Percentiles rank a stretch among this genome's conserved stretches.
These are phyloP conservation scores for Beroe forskalii DNA, from an alignment of 37 sponge, comb jelly and placozoan genomes.

Conservation along the genomic window DNA sequence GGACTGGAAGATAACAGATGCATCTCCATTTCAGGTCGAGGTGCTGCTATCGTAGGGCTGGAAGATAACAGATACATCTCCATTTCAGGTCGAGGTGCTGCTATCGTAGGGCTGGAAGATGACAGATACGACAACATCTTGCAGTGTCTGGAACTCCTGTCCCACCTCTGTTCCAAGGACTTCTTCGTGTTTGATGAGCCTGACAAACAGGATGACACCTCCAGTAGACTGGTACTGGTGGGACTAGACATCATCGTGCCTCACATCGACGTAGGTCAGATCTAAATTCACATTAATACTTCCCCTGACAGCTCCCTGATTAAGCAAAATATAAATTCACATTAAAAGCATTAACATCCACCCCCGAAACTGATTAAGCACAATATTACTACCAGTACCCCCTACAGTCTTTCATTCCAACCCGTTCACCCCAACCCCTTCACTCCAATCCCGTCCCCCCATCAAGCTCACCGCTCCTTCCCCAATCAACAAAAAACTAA, in stretches of 20 bases:
- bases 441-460: too few relatives aligned
- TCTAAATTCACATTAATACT: not conserved
- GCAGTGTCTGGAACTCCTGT: slow-evolving; percentile 59
- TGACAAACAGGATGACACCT: slow-evolving; percentile 9
- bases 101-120: slow-evolving; percentile 12
- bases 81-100: not conserved
- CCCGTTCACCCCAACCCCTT: too few relatives aligned
- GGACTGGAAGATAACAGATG: too few relatives aligned
- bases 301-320: not conserved
- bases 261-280: slow-evolving; percentile 43
- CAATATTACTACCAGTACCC: too few relatives aligned
- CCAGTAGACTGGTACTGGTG: slow-evolving; percentile 37
- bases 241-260: slow-evolving; percentile 55
- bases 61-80: too few relatives aligned
- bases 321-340: not conserved
- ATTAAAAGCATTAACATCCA: too few relatives aligned
- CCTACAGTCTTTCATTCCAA: too few relatives aligned
- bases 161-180: slow-evolving; percentile 54
- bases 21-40: too few relatives aligned
- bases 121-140: slow-evolving; percentile 63
- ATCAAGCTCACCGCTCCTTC: too few relatives aligned
- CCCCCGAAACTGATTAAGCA: too few relatives aligned
- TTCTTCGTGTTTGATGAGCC: slow-evolving; percentile 59
- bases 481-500: too few relatives aligned
- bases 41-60: too few relatives aligned